A percentile compares a stretch with the other conserved stretches of the same genome.
These are phyloP conservation scores for Mus musculus DNA, from an alignment of 2,113 vertebrate species.

Conservation along the genomic window GRCm39 chr5:9672501-9673000, in stretches of 20 bases:
- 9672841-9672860: not conserved
- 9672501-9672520: not conserved
- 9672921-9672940: not conserved
- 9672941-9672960: not conserved
- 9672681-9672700: not conserved
- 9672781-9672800: slow-evolving; percentile 26
- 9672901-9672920: not conserved
- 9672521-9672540: not conserved
- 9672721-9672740: not conserved
- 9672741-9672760: slow-evolving; percentile 14
- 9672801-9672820: slow-evolving; percentile 49
- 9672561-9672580: not conserved
- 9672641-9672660: not conserved
- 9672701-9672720: slow-evolving; percentile 26
- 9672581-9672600: not conserved
- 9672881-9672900: not conserved
- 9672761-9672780: slow-evolving; percentile 35
- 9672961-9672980: not conserved
- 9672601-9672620: not conserved
- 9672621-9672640: slow-evolving; percentile 3
- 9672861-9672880: not conserved
- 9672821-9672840: slow-evolving; percentile 28
- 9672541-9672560: not conserved
- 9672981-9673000: not conserved
- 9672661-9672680: not conserved